Conservation (phyloP, 2,888 invertebrate species). For the Rambutsinella grinnellia region DNA sequence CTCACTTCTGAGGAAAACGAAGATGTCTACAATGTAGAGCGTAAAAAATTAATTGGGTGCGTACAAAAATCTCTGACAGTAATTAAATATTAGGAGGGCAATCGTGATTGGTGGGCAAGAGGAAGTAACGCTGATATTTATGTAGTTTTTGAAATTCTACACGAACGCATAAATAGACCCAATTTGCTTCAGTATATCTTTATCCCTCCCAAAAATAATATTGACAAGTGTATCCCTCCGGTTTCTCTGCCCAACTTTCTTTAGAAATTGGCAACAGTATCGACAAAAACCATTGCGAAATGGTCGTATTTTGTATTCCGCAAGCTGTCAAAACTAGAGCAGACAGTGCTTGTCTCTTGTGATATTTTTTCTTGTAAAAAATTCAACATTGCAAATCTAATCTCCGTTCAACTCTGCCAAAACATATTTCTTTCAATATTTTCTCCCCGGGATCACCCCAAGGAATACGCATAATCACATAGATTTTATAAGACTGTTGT, state of each 20-base stretch:
- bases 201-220: conserved; percentile 12
- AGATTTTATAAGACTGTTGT: not conserved
- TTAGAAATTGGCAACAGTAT: not conserved
- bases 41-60: too few species aligned
- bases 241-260: too few species aligned
- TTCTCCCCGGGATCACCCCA: conserved; percentile 17
- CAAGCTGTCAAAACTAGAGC: conserved; percentile 18
- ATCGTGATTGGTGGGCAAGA: too few species aligned
- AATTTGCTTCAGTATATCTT: conserved; percentile 15
- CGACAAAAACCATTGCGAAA: not conserved
- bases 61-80: too few species aligned
- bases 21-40: too few species aligned
- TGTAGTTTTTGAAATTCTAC: too few species aligned
- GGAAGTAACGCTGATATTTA: too few species aligned
- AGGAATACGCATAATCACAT: conserved; percentile 26
- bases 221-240: conserved; percentile 33
- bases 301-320: conserved; percentile 8
- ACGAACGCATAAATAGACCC: conserved; percentile 39
- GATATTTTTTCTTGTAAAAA: not conserved
- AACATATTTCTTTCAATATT: conserved; percentile 21
- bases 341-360: conserved; percentile 2
- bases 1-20: too few species aligned
- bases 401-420: too few species aligned
- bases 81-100: too few species aligned
- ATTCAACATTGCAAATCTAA: not conserved